These are phyloP conservation scores for Terrapene triunguis DNA, from an alignment of 2,113 vertebrate genomes.

Conservation along the genomic window DNA sequence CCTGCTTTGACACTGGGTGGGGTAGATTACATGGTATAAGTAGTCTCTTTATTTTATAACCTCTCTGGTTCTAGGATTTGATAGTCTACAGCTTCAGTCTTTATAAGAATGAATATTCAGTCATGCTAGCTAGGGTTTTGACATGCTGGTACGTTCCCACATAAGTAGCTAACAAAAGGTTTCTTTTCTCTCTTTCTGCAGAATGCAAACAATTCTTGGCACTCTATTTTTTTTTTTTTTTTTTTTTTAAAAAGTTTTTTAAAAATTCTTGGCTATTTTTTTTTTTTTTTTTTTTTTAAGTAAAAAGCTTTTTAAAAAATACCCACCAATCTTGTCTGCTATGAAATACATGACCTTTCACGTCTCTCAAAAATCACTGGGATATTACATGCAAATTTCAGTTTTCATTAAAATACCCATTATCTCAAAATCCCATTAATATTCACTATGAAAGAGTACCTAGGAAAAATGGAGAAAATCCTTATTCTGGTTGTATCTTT, in stretches of 20 bases:
- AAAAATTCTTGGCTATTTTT: not conserved
- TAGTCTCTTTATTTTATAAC: not conserved
- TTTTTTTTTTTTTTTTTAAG: not conserved
- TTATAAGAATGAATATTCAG: not conserved
- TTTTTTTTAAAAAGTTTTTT: not conserved
- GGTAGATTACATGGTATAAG: not conserved
- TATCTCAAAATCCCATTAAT: not conserved
- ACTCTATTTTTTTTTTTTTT: not conserved
- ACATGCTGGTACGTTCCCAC: not conserved
- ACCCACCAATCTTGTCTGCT: not conserved
- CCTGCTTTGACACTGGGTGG: fast-evolving
- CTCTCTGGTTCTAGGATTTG: not conserved
- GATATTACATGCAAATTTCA: slow-evolving; percentile 10
- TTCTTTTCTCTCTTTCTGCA: not conserved
- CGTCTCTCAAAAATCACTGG: not conserved
- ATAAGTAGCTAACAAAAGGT: not conserved
- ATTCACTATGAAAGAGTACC: not conserved
- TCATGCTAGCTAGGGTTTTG: not conserved
- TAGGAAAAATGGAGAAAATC: too few relatives aligned
- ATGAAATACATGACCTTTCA: not conserved
- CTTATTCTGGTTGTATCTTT: not conserved
- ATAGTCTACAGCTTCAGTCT: not conserved
- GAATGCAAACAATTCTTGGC: not conserved
- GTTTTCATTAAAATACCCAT: not conserved
- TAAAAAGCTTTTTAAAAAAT: not conserved